Evolutionary conservation across 2,113 vertebrate genomes (phyloP).

Genomic region (Nannospalax galili): DNA sequence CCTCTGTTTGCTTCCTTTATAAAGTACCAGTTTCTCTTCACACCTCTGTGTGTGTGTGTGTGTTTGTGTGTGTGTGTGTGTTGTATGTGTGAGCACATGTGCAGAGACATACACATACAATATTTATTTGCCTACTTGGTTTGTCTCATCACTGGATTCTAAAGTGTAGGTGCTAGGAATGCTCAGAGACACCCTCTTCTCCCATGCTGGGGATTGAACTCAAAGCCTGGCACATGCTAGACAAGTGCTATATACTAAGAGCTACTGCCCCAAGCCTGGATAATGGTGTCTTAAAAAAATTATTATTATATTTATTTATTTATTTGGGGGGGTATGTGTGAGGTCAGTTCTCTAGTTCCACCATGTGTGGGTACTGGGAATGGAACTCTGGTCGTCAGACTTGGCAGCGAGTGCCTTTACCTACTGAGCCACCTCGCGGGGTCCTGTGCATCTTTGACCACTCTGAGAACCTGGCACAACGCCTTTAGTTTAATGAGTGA

Average conservation of each 20-base stretch:
- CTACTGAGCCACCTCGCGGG: neutral
- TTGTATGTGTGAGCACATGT: neutral
- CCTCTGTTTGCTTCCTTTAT: neutral
- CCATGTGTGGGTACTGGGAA: neutral
- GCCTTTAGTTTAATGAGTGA: conserved; percentile 34
- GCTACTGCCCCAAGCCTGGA: neutral
- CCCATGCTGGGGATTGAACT: neutral
- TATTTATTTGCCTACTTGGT: conserved; percentile 6
- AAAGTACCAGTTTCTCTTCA: neutral
- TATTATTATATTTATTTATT: too few relatives aligned
- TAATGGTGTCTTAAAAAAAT: neutral
- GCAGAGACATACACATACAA: neutral
- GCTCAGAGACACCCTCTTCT: too few relatives aligned
- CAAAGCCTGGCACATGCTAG: neutral
- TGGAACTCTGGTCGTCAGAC: neutral
- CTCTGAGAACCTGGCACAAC: conserved; percentile 5
- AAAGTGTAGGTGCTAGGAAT: neutral
- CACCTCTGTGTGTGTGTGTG: too few relatives aligned
- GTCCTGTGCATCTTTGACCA: neutral
- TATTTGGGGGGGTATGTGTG: too few relatives aligned
- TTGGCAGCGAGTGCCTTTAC: neutral
- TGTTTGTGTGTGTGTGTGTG: too few relatives aligned
- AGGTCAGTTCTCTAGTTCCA: neutral
- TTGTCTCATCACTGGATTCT: conserved; percentile 1
- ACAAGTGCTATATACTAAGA: neutral